phyloP scores from a whole-genome alignment of 2,113 vertebrate species.

The Lota lota region DNA sequence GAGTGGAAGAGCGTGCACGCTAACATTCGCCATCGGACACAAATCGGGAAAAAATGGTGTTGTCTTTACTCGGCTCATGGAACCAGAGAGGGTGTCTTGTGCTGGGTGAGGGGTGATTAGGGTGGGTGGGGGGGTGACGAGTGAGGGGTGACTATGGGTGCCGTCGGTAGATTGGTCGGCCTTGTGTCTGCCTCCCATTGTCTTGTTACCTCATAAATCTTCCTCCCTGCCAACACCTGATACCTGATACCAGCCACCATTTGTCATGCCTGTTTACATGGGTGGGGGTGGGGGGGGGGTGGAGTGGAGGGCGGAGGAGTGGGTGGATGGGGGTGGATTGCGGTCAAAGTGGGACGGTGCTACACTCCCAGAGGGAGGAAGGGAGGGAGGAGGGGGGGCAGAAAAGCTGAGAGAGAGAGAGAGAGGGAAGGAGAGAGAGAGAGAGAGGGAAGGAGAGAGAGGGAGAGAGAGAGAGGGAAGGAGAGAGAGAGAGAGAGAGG shows the following conservation, averaged over 20 bases:
- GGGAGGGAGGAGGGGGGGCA: too few species aligned
- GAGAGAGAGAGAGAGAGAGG: too few species aligned
- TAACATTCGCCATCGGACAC: slow-evolving; percentile 48
- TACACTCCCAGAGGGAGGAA: too few species aligned
- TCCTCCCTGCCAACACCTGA: slow-evolving; percentile 61
- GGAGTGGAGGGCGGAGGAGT: slow-evolving; percentile 7
- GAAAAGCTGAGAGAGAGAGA: too few species aligned
- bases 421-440: too few species aligned
- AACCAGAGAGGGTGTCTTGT: slow-evolving; percentile 29
- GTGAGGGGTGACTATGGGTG: too few species aligned
- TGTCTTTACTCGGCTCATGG: too few species aligned
- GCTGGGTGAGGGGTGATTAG: too few species aligned
- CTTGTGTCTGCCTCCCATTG: slow-evolving; percentile 55
- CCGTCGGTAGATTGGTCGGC: slow-evolving; percentile 43
- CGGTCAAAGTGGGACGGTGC: too few species aligned
- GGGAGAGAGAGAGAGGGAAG: too few species aligned
- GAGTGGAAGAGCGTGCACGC: slow-evolving; percentile 12
- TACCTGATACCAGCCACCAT: slow-evolving; percentile 59
- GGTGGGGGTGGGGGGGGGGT: slow-evolving; percentile 38
- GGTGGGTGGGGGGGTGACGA: too few species aligned
- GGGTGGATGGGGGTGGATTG: slow-evolving; percentile 22
- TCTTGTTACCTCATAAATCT: slow-evolving; percentile 63
- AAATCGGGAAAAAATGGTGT: slow-evolving; percentile 48
- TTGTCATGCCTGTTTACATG: slow-evolving; percentile 65
- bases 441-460: too few species aligned